A percentile compares a stretch with the other conserved stretches of the same genome.
phyloP scores from a whole-genome alignment of 1,140 invertebrate genomes.

The Cotesia vestalis region DNA sequence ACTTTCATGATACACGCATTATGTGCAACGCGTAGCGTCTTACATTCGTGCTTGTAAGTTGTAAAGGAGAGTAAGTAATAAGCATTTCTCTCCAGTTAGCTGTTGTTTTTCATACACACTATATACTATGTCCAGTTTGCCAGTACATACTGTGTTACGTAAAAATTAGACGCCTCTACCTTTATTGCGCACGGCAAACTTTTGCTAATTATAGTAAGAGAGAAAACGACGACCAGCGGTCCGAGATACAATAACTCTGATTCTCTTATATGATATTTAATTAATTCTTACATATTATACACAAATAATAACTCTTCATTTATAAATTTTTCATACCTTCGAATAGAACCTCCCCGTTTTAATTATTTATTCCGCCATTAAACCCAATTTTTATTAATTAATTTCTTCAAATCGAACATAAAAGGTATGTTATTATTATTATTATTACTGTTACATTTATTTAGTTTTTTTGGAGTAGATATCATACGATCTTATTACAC shows the following conservation, averaged over 20 bases:
- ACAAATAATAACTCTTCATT: too few relatives aligned
- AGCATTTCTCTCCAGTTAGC: slow-evolving; percentile 26
- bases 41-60: slow-evolving; percentile 19
- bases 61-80: slow-evolving; percentile 25
- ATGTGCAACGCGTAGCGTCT: neutral
- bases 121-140: slow-evolving; percentile 34
- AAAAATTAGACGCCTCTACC: slow-evolving; percentile 41
- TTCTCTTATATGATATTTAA: slow-evolving; percentile 17
- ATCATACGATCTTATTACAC: slow-evolving; percentile 15
- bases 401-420: too few relatives aligned
- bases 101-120: too few relatives aligned
- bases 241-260: slow-evolving; percentile 43
- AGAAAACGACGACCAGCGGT: slow-evolving; percentile 61
- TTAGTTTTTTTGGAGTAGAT: neutral
- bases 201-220: slow-evolving; percentile 63
- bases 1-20: slow-evolving; percentile 20
- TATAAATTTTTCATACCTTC: too few relatives aligned
- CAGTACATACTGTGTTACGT: slow-evolving; percentile 36
- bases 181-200: slow-evolving; percentile 62
- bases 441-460: neutral
- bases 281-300: slow-evolving; percentile 1
- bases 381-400: too few relatives aligned
- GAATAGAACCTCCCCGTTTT: too few relatives aligned
- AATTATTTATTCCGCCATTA: too few relatives aligned
- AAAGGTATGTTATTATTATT: too few relatives aligned